Evolutionary conservation across 2,113 vertebrate genomes (phyloP), one percentile per base, ranked within the genome.

Genomic region (Pandion haliaetus): DNA sequence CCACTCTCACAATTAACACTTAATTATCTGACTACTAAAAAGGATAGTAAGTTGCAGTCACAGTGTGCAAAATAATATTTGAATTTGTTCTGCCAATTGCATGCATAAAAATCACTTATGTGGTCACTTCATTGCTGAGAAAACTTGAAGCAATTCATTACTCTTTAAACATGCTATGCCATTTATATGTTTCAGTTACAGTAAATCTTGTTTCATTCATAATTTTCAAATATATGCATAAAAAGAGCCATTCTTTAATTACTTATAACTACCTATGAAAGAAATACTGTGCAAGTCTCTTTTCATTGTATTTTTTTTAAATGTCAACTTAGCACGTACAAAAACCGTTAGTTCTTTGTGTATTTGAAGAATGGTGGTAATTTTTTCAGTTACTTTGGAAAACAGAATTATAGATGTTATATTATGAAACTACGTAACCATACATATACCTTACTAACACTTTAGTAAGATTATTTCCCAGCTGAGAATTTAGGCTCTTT

Each of bases 1-100:
- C 31, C 54, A 20, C 34, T 71, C 36, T 50, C 58, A 49, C 66
- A 91, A 63, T 88, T 93, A 97, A 94, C 69, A 55, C 78, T 70
- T 91, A 85, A 77, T 89, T 80, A 86, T 62, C 49, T 65, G 8
- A 32, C 59, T 66, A 17, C 44, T 74, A 24, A 23, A 69, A 80
- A 63, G 57, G 28, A 36, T 5, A 32, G 40, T 25, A 24, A 88
- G 66, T 34, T 67, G 59, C 44, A 17, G 23, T 62, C 38, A 26
- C 13, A 55, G 32, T 36, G 47, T 70, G 70, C n/a, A 67, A 71
- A 94, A 55, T 63, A 47, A 26, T 87, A 29, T 69, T 93, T 90
- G 63, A 88, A 77, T 15, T 40, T 36, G 10, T 91, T 89, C 52
- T 82, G 44, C 81, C 70, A 88, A 40, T 49, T 91, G 47, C 40